Evolutionary conservation across 2,113 vertebrate species (phyloP), one percentile per base, ranked within the genome.

Genomic region (Serilophus lunatus): DNA sequence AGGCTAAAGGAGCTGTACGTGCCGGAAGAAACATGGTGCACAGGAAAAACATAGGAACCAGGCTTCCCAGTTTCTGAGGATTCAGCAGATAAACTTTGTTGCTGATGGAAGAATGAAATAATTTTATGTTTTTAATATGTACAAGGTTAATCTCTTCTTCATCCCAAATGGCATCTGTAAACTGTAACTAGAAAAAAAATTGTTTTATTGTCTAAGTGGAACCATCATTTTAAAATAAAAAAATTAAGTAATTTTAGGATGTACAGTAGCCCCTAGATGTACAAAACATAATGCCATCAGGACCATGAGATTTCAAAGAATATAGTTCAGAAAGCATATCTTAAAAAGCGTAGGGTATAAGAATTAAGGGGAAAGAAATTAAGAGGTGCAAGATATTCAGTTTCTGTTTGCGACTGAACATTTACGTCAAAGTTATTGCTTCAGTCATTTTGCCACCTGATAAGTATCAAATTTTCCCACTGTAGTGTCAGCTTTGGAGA

Each of bases 391-490:
- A 12, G 23, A 66, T 54, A 72, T 60, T 85, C 24, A 42, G 29
- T 47, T 59, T 70, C 77, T 82, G 29, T 91, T 79, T 90, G 76
- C 79, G 88, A 31, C 9, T 75, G 76, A 59, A 75, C 7, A 1
- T 88, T 93, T 83, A 74, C 36, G 45, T 88, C 38, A 31, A 71
- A 49, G n/a, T 83, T 77, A 80, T 4, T 31, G n/a, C 68, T 85
- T 82, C 59, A 42, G 66, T 56, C 35, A 83, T 36, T 59, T 88
- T 42, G 22, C 81, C 82, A 59, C 63, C 92, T 93, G 89, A 3
- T 75, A 95, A 97, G 81, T 91, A 96, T 94, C 78, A 60, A 71
- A 26, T 93, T 97, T 98, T 98, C 96, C 96, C 97, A 98, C 96
- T 61, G 25, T 49, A 64, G 76, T 84, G 82, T 86, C 68, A 88